A percentile compares a stretch with the other conserved stretches of the same genome.
Conservation (phyloP, 2,888 invertebrate species). For the Xestoiulus laeticollis region DNA sequence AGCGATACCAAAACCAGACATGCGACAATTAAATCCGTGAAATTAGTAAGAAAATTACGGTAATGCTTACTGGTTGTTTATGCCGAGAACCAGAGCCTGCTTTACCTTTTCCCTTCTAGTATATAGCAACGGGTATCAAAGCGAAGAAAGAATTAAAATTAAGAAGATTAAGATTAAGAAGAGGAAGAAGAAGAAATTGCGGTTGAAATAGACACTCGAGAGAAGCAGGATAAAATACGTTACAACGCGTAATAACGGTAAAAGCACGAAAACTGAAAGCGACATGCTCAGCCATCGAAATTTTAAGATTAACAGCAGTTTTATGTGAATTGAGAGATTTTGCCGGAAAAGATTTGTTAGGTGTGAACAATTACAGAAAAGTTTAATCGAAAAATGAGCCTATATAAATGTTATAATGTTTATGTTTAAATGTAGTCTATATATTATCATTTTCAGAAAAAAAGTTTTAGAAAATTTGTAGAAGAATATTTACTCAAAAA, state of each 20-base stretch:
- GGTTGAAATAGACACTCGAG: background rate
- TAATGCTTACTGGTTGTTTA: conserved; percentile 38
- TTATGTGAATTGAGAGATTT: no score
- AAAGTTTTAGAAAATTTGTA: no score
- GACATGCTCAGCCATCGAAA: background rate
- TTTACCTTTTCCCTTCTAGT: conserved; percentile 38
- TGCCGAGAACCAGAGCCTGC: conserved; percentile 38
- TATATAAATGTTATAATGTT: no score
- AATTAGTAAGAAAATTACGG: background rate
- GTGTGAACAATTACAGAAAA: no score
- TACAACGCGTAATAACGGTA: background rate
- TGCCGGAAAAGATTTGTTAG: no score
- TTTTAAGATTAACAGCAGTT: background rate
- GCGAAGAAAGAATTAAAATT: no score
- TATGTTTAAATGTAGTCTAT: no score
- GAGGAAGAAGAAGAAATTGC: background rate
- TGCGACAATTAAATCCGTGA: background rate
- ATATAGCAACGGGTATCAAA: background rate
- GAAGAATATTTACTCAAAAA: no score
- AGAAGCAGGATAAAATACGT: background rate
- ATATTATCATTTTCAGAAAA: no score
- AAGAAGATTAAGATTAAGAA: no score
- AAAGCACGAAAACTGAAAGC: background rate
- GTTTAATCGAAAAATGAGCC: no score
- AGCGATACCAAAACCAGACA: background rate